Percentiles rank a stretch among this genome's conserved stretches.
Evolutionary conservation across 2,888 invertebrate genomes (phyloP).

Genomic region (Dicranocentrus wangi): DNA sequence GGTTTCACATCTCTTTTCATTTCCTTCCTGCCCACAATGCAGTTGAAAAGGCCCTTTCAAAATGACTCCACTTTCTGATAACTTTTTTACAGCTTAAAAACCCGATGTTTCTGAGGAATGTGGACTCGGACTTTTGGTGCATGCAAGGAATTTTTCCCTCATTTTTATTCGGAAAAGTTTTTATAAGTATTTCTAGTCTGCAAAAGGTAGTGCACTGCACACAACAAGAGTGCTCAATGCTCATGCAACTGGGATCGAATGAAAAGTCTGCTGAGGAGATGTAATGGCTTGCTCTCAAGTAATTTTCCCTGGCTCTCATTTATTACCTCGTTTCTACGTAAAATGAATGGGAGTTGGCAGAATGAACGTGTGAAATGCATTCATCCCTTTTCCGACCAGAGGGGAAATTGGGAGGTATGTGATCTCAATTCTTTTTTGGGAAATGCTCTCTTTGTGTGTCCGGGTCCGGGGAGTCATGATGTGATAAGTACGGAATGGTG

Average conservation of each 20-base stretch:
- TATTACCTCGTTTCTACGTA: conserved; percentile 32
- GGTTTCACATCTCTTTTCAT: conserved; percentile 40
- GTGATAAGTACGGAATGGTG: conserved; percentile 26
- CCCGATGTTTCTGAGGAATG: background rate
- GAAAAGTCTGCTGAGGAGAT: too few species aligned
- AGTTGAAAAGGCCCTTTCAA: too few species aligned
- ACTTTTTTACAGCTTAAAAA: conserved; percentile 43
- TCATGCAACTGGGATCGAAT: too few species aligned
- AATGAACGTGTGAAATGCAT: conserved; percentile 24
- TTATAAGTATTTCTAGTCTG: too few species aligned
- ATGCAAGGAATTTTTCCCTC: conserved; percentile 27
- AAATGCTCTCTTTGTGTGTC: too few species aligned
- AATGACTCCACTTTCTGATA: conserved; percentile 41
- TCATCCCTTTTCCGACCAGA: background rate
- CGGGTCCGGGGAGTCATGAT: conserved; percentile 10
- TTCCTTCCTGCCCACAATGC: too few species aligned
- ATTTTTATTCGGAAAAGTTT: conserved; percentile 34
- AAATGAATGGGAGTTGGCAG: conserved; percentile 16
- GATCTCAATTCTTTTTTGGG: too few species aligned
- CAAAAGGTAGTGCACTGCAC: too few species aligned
- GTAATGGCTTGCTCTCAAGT: conserved; percentile 31
- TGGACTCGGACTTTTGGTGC: conserved; percentile 9
- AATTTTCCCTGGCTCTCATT: conserved; percentile 47
- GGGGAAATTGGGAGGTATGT: background rate
- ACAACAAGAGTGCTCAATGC: too few species aligned